Percentiles rank a stretch among this genome's conserved stretches.
Evolutionary conservation across 2,113 vertebrate species (phyloP).

Genomic region (Erinaceus europaeus): DNA sequence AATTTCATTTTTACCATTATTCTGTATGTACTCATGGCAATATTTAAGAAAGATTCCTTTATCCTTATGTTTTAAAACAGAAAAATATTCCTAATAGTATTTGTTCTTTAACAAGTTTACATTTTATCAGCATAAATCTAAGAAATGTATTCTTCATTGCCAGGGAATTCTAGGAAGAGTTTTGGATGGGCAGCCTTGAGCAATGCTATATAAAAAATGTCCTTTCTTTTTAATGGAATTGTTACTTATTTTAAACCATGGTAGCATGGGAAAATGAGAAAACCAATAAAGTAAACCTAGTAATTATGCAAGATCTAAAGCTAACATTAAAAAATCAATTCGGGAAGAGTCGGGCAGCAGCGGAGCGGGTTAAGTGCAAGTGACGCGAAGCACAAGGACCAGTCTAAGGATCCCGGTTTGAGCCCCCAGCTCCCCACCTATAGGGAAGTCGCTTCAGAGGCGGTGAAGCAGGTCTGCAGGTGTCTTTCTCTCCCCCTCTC

Average conservation of each 20-base stretch:
- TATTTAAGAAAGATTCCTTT: neutral
- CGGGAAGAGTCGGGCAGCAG: no score
- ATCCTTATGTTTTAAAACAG: neutral
- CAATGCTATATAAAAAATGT: neutral
- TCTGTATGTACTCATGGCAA: neutral
- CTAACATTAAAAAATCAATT: neutral
- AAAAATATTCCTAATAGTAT: neutral
- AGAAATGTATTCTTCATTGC: neutral
- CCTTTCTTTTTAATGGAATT: neutral
- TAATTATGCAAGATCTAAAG: neutral
- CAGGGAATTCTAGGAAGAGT: neutral
- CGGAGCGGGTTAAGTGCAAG: no score
- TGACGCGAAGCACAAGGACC: no score
- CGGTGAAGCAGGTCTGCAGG: no score
- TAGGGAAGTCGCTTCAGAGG: no score
- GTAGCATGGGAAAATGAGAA: neutral
- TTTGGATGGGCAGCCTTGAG: no score
- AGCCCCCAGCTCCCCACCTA: no score
- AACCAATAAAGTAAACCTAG: neutral
- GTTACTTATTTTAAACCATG: neutral
- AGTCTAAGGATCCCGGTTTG: no score
- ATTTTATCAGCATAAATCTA: neutral
- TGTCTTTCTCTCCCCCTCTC: no score
- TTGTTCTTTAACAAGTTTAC: neutral
- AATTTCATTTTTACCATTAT: neutral